Evolutionary conservation across 2,888 invertebrate genomes (phyloP).

Genomic region (Strigamia maritima): DNA sequence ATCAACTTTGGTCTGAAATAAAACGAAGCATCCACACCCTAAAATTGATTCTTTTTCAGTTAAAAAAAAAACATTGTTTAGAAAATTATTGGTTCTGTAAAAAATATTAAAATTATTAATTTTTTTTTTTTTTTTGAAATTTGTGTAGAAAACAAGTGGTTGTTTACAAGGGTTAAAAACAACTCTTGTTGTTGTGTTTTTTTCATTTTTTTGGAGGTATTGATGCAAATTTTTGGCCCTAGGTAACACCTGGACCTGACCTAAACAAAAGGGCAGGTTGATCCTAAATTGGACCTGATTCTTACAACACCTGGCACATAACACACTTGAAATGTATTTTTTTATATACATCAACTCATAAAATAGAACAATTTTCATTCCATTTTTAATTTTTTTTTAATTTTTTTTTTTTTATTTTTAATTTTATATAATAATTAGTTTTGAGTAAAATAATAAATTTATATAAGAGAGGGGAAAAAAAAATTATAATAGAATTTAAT

Average conservation of each 20-base stretch:
- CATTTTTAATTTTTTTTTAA: not conserved
- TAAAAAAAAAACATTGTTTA: too few relatives aligned
- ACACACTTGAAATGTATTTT: not conserved
- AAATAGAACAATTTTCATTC: not conserved
- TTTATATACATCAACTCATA: not conserved
- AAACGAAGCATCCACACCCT: too few relatives aligned
- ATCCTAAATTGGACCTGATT: conserved; percentile 19
- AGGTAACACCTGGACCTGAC: conserved; percentile 23
- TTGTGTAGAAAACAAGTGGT: too few relatives aligned
- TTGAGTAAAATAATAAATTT: too few relatives aligned
- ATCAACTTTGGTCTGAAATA: not conserved
- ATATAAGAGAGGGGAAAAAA: too few relatives aligned
- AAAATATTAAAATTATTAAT: too few relatives aligned
- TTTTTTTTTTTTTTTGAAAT: too few relatives aligned
- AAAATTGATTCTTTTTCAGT: too few relatives aligned
- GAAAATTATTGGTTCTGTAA: too few relatives aligned
- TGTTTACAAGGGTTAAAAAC: too few relatives aligned
- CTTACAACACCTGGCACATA: conserved; percentile 22
- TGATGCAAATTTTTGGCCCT: conserved; percentile 19
- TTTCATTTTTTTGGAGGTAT: not conserved
- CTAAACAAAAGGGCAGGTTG: conserved; percentile 23
- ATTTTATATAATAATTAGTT: too few relatives aligned
- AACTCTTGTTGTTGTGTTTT: not conserved
- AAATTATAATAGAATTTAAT: too few relatives aligned
- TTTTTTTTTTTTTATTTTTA: not conserved